Evolutionary conservation across 2,113 vertebrate genomes (phyloP).

Genomic region (Hoplias malabaricus): DNA sequence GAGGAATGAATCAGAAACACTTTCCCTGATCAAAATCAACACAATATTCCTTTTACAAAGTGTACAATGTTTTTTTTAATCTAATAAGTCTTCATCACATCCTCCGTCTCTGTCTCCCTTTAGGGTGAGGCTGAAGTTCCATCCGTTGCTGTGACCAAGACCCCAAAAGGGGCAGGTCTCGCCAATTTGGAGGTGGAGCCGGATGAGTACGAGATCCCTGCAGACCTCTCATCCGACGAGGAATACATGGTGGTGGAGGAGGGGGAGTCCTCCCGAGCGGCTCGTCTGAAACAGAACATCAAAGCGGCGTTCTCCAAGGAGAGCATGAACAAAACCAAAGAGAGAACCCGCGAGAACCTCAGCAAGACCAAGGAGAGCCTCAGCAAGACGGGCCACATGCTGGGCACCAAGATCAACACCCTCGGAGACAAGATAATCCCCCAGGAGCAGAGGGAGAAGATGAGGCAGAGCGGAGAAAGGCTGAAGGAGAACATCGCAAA

Average conservation of each 20-base stretch:
- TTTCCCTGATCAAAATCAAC: too few relatives aligned
- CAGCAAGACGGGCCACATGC: conserved; percentile 42
- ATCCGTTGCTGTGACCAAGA: conserved; percentile 80
- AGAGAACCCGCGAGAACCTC: conserved; percentile 84
- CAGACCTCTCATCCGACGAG: conserved; percentile 95
- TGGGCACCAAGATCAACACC: conserved; percentile 87
- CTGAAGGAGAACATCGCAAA: conserved; percentile 90
- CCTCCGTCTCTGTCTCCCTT: conserved; percentile 45
- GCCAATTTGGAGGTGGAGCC: conserved; percentile 75
- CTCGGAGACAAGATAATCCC: conserved; percentile 93
- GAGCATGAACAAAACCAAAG: conserved; percentile 89
- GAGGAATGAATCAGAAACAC: too few relatives aligned
- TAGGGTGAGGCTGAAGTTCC: conserved; percentile 88
- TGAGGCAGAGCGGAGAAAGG: conserved; percentile 84
- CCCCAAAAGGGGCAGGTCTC: conserved; percentile 76
- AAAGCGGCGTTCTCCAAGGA: conserved; percentile 95
- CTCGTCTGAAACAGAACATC: conserved; percentile 87
- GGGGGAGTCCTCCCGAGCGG: conserved; percentile 74
- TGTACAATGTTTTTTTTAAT: background rate
- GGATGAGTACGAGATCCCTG: conserved; percentile 76
- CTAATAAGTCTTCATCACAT: too few relatives aligned
- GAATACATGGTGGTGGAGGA: conserved; percentile 88
- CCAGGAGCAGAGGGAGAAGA: conserved; percentile 86
- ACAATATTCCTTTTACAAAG: too few relatives aligned
- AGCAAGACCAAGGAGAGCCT: conserved; percentile 87